Evolutionary conservation across 2,888 invertebrate species (phyloP).

Genomic region (Pandemis corylana): DNA sequence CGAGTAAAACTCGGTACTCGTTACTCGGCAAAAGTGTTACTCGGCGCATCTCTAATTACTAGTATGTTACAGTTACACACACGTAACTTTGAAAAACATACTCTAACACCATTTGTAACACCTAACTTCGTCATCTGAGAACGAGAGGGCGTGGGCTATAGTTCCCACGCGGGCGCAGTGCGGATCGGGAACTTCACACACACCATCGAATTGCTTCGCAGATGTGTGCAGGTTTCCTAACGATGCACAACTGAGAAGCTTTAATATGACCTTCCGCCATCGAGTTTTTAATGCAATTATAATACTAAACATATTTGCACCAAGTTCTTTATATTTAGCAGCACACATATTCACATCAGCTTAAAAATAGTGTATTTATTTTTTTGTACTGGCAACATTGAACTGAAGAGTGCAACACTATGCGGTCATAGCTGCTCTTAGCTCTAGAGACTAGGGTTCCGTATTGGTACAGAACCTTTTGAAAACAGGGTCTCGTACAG

Average conservation of each 20-base stretch:
- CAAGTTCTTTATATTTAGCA: slow-evolving; percentile 42
- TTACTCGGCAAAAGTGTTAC: no score
- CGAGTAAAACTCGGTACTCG: no score
- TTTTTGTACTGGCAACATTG: slow-evolving; percentile 47
- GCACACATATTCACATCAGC: slow-evolving; percentile 79
- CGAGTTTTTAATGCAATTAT: slow-evolving; percentile 5
- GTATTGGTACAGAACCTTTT: neutral
- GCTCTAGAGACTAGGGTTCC: slow-evolving; percentile 40
- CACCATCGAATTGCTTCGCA: no score
- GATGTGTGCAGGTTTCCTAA: no score
- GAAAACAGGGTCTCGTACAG: slow-evolving; percentile 15
- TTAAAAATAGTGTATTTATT: slow-evolving; percentile 38
- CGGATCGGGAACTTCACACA: no score
- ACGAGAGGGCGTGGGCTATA: no score
- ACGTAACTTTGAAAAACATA: neutral
- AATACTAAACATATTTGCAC: neutral
- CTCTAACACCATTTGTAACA: no score
- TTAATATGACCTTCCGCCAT: neutral
- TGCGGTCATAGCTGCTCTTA: slow-evolving; percentile 50
- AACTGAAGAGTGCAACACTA: slow-evolving; percentile 51
- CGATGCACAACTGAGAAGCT: no score
- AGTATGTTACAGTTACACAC: neutral
- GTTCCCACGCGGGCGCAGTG: no score
- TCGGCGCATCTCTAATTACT: no score
- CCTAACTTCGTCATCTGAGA: no score